These are phyloP conservation scores for Adoxophyes honmai DNA, from an alignment of 1,140 invertebrate species.

Conservation along the genomic window DNA sequence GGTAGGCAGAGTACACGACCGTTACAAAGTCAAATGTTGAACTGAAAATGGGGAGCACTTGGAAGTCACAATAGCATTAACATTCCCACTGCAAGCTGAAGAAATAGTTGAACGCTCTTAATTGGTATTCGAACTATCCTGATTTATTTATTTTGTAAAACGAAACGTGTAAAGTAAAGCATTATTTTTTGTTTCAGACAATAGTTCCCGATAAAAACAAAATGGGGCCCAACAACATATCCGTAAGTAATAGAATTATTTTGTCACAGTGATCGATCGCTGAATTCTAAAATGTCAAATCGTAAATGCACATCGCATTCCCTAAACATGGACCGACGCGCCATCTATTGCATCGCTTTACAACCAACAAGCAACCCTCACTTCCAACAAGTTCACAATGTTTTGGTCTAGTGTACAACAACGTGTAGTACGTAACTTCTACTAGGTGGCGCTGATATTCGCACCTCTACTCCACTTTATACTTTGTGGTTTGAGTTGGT, in stretches of 20 bases:
- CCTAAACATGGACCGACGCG: neutral
- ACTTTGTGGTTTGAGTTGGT: constrained; percentile 10
- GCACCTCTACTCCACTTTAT: no score
- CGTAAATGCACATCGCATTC: neutral
- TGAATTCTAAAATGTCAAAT: neutral
- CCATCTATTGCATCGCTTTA: neutral
- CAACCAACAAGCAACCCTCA: neutral
- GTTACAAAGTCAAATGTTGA: no score
- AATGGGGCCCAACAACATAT: constrained; percentile 49
- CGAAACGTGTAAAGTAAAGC: neutral
- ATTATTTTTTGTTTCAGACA: constrained; percentile 57
- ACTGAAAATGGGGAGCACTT: no score
- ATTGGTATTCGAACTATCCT: no score
- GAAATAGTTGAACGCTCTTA: no score
- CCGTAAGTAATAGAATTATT: constrained; percentile 46
- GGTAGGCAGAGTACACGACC: no score
- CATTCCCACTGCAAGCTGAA: no score
- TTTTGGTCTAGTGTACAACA: neutral
- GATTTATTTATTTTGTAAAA: no score
- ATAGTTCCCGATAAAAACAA: constrained; percentile 41
- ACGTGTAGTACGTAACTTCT: neutral
- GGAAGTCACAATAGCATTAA: no score
- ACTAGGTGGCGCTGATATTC: neutral
- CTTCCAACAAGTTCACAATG: neutral
- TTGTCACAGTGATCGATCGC: constrained; percentile 2